Conservation (phyloP, 2,797 vertebrate genomes). For the Typhlichthys eigenmanni region DNA sequence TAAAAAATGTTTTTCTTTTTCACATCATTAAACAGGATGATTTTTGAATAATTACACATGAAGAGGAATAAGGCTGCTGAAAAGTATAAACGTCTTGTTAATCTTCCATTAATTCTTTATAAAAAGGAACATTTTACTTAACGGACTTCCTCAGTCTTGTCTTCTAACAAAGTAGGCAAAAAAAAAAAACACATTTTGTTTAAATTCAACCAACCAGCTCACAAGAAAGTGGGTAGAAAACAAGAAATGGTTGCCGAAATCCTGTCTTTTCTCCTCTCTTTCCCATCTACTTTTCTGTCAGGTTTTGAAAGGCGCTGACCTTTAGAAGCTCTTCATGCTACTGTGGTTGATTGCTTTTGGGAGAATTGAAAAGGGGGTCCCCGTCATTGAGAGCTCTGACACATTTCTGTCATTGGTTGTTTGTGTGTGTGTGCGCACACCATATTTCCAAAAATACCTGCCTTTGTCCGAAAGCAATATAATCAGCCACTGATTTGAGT, state of each 20-base stretch:
- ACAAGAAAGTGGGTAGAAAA: constrained; percentile 10
- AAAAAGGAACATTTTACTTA: not conserved
- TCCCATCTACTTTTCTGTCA: constrained; percentile 18
- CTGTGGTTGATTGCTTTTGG: constrained; percentile 37
- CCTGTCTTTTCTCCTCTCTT: not conserved
- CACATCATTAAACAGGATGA: constrained; percentile 36
- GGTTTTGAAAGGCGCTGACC: constrained; percentile 47
- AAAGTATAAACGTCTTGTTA: not conserved
- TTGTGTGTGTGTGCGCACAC: constrained; percentile 7
- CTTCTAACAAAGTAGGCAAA: no score
- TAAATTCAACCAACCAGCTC: no score
- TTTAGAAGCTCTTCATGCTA: constrained; percentile 40
- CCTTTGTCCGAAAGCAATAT: constrained; percentile 44
- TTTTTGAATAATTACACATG: constrained; percentile 36
- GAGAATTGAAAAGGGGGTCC: constrained; percentile 39
- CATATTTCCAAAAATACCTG: constrained; percentile 25
- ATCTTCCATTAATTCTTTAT: not conserved
- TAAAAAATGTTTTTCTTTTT: constrained; percentile 30
- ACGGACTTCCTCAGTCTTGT: no score
- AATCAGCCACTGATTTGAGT: constrained; percentile 43
- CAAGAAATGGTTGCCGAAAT: constrained; percentile 23
- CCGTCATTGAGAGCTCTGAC: not conserved
- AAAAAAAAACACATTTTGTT: no score
- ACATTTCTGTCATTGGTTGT: not conserved
- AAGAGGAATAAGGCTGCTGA: constrained; percentile 1